Percentiles rank a stretch among this genome's conserved stretches.
Conservation (phyloP, 2,797 vertebrate species). For the Okamejei kenojei region DNA sequence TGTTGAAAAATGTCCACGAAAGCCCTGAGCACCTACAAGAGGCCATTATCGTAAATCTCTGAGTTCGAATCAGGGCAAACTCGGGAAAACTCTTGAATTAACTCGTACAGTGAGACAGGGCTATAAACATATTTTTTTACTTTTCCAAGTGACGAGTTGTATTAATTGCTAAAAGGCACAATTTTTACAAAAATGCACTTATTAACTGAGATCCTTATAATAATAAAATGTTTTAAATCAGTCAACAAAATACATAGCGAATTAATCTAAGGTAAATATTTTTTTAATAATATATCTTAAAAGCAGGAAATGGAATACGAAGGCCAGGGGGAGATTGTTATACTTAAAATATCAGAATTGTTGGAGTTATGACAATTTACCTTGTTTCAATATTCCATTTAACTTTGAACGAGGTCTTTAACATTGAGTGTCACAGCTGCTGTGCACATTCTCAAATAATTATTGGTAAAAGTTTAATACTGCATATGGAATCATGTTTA, state of each 20-base stretch:
- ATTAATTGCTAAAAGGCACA: neutral
- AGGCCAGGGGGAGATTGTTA: neutral
- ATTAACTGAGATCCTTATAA: neutral
- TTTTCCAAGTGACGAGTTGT: neutral
- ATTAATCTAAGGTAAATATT: neutral
- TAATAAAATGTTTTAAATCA: neutral
- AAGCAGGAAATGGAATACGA: neutral
- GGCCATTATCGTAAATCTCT: too few species aligned
- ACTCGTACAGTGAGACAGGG: too few species aligned
- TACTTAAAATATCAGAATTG: neutral
- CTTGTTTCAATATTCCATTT: conserved; percentile 1
- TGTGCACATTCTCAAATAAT: neutral
- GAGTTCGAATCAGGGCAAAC: too few species aligned
- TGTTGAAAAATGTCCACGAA: too few species aligned
- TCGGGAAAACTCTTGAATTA: too few species aligned
- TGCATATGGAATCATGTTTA: neutral
- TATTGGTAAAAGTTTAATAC: neutral
- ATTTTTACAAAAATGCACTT: neutral
- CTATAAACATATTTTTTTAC: neutral
- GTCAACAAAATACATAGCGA: neutral
- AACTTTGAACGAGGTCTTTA: neutral
- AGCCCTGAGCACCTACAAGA: too few species aligned
- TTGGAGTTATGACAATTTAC: conserved; percentile 4
- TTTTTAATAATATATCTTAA: neutral
- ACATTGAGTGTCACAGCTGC: neutral